A percentile compares a stretch with the other conserved stretches of the same genome.
Evolutionary conservation across 2,797 vertebrate genomes (phyloP).

Genomic region (Enteromius radiatus): DNA sequence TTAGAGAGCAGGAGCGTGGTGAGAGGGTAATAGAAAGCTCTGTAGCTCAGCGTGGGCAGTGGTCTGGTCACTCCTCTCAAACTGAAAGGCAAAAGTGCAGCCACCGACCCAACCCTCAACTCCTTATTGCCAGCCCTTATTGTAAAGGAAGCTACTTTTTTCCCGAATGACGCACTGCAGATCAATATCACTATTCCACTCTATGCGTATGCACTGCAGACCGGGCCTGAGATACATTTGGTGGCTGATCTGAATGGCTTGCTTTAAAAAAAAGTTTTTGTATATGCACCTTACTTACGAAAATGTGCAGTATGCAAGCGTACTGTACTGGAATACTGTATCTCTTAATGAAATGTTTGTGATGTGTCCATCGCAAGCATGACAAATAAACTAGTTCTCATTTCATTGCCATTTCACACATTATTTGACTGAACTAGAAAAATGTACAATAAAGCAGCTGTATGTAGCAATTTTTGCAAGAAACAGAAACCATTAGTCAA

Average conservation of each 20-base stretch:
- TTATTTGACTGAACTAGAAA: background rate
- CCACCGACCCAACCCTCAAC: constrained; percentile 5
- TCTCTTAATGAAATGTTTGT: background rate
- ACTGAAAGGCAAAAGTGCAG: constrained; percentile 37
- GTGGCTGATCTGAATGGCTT: background rate
- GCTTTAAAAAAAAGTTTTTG: background rate
- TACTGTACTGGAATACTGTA: background rate
- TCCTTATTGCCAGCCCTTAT: constrained; percentile 5
- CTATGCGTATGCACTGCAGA: background rate
- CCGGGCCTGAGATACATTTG: background rate
- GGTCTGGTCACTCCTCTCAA: constrained; percentile 20
- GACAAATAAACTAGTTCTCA: background rate
- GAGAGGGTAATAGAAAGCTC: constrained; percentile 50
- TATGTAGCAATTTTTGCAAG: no score
- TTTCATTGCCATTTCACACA: background rate
- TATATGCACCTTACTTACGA: background rate
- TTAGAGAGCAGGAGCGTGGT: constrained; percentile 33
- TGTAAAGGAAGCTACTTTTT: constrained; percentile 20
- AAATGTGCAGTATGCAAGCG: background rate
- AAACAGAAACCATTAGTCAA: background rate
- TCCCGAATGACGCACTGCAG: constrained; percentile 34
- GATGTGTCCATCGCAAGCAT: background rate
- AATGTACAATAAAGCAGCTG: background rate
- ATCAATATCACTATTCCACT: constrained; percentile 27
- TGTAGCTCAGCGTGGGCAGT: constrained; percentile 24